These are phyloP conservation scores for Gambelia wislizenii DNA, from an alignment of 2,797 vertebrate species.

Conservation along the genomic window DNA sequence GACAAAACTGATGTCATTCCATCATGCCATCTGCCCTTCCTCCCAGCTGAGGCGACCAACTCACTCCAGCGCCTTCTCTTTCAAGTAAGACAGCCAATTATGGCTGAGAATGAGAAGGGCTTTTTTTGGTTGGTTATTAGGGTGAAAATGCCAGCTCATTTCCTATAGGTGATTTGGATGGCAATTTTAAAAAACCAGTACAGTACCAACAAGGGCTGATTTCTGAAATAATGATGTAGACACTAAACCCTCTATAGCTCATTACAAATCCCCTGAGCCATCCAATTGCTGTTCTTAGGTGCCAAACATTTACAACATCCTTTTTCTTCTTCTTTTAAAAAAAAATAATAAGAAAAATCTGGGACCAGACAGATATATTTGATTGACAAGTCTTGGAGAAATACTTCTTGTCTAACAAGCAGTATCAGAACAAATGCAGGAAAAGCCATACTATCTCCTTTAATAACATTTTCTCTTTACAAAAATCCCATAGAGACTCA, in stretches of 20 bases:
- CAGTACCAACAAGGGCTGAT: background rate
- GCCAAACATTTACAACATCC: background rate
- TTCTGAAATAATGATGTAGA: constrained; percentile 39
- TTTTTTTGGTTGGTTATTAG: constrained; percentile 17
- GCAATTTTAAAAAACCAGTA: accelerated
- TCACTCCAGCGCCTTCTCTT: background rate
- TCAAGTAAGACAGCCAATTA: constrained; percentile 24
- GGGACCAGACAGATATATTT: constrained; percentile 38
- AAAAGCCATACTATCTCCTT: constrained; percentile 62
- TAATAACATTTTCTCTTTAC: constrained; percentile 64
- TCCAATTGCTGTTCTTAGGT: constrained; percentile 18
- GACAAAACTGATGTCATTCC: background rate
- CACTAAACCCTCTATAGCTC: constrained; percentile 23
- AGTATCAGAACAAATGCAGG: constrained; percentile 64
- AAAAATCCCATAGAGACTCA: constrained; percentile 62
- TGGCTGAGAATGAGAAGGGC: constrained; percentile 10
- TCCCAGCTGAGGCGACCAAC: background rate
- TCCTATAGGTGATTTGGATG: background rate
- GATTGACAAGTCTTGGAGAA: constrained; percentile 47
- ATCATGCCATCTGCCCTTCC: background rate
- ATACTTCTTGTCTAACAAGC: constrained; percentile 40
- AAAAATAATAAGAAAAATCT: background rate
- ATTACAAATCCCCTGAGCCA: constrained; percentile 23
- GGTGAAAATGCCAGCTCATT: constrained; percentile 44
- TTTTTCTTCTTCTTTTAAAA: background rate